Base-by-base conservation (phyloP, 2,113 vertebrate genomes). In the Salvelinus sp. region DNA sequence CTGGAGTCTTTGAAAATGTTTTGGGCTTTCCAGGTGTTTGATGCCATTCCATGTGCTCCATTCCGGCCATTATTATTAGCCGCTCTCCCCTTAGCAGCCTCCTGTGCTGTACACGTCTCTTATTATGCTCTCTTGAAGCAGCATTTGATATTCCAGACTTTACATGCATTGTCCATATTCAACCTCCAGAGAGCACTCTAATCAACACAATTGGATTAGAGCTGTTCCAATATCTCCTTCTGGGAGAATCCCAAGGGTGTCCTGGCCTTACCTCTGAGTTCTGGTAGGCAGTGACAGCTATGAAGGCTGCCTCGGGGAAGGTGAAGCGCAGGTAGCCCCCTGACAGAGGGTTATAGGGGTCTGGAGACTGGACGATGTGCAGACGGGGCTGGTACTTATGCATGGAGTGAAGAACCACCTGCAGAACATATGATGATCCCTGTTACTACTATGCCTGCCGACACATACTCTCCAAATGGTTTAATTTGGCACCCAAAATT, bases 401-500 rank as follows among this genome's bases (percentile, higher is more conserved):
- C 89, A 91, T 87, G 54, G 88, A 90, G 63, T 91, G 87, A 23
- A 91, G 86, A 44, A 91, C 79, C 66, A 91, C 77, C 86, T 91
- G 79, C 16, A 50, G 70, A 2, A 68, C 23, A 73, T 13, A 69
- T 65, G 16, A 44, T 44, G 38, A 23, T 22, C 57, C 0, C 50
- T 54, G 38, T 44, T 44, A 44, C 38, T 44, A 44, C 38, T 38
- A 9, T 38, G 38, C 9, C 38, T 44, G 38, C 10, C 38, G 10
- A 44, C 38, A 44, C 38, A 44, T 44, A 44, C 38, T 44, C 38
- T 44, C 38, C 38, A 38, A 38, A 38, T 38, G 7, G 38, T 38
- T 38, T 38, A 2, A 44, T 44, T 44, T 44, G 33, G 6, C 33
- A 7, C 33, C 33, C 33, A 33, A 33, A 33, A 33, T 33, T 6